Percentiles rank a stretch among this genome's conserved stretches.
Evolutionary conservation across 1,140 invertebrate species (phyloP).

Genomic region (Trialeurodes vaporariorum): DNA sequence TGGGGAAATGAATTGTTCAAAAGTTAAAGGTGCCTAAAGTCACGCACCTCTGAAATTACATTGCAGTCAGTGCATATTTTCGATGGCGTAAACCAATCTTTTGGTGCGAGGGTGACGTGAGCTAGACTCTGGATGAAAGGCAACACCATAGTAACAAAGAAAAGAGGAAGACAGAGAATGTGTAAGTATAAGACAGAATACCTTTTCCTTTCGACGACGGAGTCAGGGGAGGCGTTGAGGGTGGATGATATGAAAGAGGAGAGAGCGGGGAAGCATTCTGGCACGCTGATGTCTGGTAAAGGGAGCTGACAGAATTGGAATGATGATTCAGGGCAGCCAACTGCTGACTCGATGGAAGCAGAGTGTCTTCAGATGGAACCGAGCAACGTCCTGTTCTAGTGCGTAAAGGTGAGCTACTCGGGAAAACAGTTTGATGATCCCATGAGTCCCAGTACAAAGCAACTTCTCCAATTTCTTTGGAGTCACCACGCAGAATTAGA

Average conservation of each 20-base stretch:
- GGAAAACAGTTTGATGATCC: slow-evolving; percentile 47
- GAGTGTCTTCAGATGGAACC: slow-evolving; percentile 46
- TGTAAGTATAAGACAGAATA: slow-evolving; percentile 23
- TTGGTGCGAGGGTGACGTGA: too few species aligned
- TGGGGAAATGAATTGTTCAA: too few species aligned
- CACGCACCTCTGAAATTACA: too few species aligned
- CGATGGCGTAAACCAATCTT: too few species aligned
- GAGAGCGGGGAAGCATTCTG: slow-evolving; percentile 28
- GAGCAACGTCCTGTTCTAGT: slow-evolving; percentile 40
- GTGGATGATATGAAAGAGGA: slow-evolving; percentile 30
- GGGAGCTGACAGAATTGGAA: background rate
- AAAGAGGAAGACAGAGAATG: too few species aligned
- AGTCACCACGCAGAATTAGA: slow-evolving; percentile 44
- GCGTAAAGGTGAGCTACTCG: slow-evolving; percentile 46
- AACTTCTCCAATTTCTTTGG: slow-evolving; percentile 34
- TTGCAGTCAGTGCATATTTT: too few species aligned
- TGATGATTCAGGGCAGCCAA: slow-evolving; percentile 12
- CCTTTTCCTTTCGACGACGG: slow-evolving; percentile 41
- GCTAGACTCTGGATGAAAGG: too few species aligned
- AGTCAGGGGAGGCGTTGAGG: slow-evolving; percentile 47
- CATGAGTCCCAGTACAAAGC: slow-evolving; percentile 88
- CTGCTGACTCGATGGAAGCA: slow-evolving; percentile 40
- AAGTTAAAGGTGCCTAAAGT: too few species aligned
- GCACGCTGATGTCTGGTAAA: slow-evolving; percentile 11
- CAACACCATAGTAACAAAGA: too few species aligned